Base-by-base conservation (phyloP, 2,113 vertebrate genomes). In the Uropsilus gracilis region DNA sequence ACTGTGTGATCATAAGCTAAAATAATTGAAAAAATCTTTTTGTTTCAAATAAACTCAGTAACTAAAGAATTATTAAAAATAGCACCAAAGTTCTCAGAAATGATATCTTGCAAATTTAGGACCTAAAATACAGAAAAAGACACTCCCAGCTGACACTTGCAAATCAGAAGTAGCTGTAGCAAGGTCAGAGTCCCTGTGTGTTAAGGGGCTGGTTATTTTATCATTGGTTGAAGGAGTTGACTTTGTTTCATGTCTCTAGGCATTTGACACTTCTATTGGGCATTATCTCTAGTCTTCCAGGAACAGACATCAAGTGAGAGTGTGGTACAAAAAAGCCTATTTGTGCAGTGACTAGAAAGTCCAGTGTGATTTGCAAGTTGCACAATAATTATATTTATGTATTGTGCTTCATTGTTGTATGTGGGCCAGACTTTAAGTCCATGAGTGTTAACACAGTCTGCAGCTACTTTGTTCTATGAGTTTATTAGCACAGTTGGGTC, bases 81-180 rank as follows among this genome's bases (percentile, higher is more conserved):
- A 42, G 76, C 81, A 53, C 39, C 30, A 42, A 64, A 10, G 20
- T 72, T 39, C 64, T 89, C 90, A 94, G 64, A 96, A 95, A 82
- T 90, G 42, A 94, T 89, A 61, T 48, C 68, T 72, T 59, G 30
- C 17, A 92, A 75, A 64, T 86, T 90, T 46, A 82, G 55, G 77
- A 95, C 63, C 73, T 89, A 89, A 73, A n/a, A 91, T 76, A 69
- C 73, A 92, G 86, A 92, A 92, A 64, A 96, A 94, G 86, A 55
- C 78, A 76, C 32, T 95, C 55, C 10, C 18, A 59, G 91, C 8
- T 18, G 50, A 77, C 78, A 59, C 53, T 72, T 84, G 64, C 18
- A 92, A 94, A 94, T 90, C 73, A 96, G 93, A 92, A 93, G 78
- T 94, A 96, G 83, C 48, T 97, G 86, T 22, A 86, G 39, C 32